A percentile compares a stretch with the other conserved stretches of the same genome.
phyloP scores from a whole-genome alignment of 2,888 invertebrate genomes.

The Deilephila porcellus region DNA sequence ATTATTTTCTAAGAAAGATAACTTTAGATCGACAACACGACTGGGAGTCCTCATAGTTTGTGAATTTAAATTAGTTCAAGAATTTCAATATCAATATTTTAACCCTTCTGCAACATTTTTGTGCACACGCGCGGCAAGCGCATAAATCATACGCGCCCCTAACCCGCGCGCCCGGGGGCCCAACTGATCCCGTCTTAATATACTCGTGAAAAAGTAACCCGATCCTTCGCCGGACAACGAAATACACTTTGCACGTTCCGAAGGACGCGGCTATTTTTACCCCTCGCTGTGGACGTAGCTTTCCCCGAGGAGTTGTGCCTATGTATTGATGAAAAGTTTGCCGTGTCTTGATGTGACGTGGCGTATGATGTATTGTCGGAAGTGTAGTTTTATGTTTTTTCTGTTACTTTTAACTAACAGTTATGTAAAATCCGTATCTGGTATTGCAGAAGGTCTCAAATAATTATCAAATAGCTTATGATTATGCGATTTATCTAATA shows the following conservation, averaged over 20 bases:
- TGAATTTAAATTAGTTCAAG: no score
- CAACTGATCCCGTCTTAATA: conserved; percentile 76
- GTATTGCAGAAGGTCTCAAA: no score
- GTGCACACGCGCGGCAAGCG: conserved; percentile 36
- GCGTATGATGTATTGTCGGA: neutral
- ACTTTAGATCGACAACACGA: no score
- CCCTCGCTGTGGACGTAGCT: conserved; percentile 7
- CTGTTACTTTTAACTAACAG: no score
- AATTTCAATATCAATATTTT: neutral
- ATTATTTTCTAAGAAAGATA: no score
- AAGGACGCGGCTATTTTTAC: conserved; percentile 28
- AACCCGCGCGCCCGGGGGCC: conserved; percentile 49
- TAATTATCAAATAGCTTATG: no score
- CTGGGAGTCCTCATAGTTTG: no score
- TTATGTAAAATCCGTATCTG: no score
- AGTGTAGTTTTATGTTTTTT: neutral
- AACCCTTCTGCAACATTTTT: conserved; percentile 22
- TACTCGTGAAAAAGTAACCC: conserved; percentile 79
- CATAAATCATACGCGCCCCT: conserved; percentile 74
- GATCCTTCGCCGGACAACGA: conserved; percentile 62
- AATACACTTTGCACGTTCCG: conserved; percentile 60
- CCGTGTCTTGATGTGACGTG: neutral
- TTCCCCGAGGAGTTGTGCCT: conserved; percentile 11
- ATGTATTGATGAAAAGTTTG: conserved; percentile 18
- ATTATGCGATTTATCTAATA: no score